These are phyloP conservation scores for Beris morrisii DNA, from an alignment of 2,888 invertebrate species.

Conservation along the genomic window DNA sequence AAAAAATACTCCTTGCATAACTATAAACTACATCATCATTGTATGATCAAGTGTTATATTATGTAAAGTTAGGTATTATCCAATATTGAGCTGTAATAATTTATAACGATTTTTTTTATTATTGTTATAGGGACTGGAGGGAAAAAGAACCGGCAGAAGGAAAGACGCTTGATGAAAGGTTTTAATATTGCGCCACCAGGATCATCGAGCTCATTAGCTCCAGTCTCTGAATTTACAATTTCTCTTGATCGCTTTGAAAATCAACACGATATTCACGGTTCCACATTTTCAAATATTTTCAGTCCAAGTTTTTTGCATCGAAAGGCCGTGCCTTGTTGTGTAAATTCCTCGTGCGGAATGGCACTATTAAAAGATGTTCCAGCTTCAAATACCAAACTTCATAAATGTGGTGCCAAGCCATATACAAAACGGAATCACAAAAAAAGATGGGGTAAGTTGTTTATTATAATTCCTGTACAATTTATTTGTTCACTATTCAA, in stretches of 20 bases:
- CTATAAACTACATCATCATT: too few relatives aligned
- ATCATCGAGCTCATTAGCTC: conserved; percentile 65
- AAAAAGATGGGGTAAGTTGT: conserved; percentile 68
- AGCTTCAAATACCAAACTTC: conserved; percentile 49
- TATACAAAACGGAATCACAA: conserved; percentile 66
- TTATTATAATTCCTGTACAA: too few relatives aligned
- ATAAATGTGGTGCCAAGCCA: conserved; percentile 50
- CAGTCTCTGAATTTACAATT: conserved; percentile 75
- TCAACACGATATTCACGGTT: conserved; percentile 64
- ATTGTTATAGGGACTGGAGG: conserved; percentile 74
- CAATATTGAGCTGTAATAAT: too few relatives aligned
- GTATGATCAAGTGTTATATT: too few relatives aligned
- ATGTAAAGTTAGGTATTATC: too few relatives aligned
- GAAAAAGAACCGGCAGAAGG: conserved; percentile 91
- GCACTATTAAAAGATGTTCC: conserved; percentile 40
- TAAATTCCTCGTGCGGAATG: conserved; percentile 48
- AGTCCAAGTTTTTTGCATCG: conserved; percentile 53
- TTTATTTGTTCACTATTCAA: too few relatives aligned
- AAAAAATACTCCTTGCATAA: too few relatives aligned
- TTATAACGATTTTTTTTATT: too few relatives aligned
- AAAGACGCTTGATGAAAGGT: conserved; percentile 89
- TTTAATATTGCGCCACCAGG: conserved; percentile 85
- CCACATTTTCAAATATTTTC: conserved; percentile 71
- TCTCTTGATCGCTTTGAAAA: conserved; percentile 65
- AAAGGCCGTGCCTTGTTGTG: conserved; percentile 45